Evolutionary conservation across 2,113 vertebrate species (phyloP), one percentile per base, ranked within the genome.

Genomic region (Perca flavescens): DNA sequence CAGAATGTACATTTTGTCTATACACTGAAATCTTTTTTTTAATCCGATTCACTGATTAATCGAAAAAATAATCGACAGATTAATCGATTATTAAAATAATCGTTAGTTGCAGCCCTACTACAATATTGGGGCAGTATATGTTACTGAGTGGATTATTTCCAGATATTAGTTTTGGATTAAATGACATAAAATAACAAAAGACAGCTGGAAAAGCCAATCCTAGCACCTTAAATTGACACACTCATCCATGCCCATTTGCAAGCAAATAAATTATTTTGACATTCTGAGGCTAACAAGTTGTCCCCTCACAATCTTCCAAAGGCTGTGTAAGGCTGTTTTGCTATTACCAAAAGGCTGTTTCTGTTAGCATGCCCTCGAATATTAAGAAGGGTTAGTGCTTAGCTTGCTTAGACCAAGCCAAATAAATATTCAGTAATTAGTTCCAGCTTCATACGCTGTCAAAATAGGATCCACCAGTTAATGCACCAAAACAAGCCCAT

Each of bases 341-440:
- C 80, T 46, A 69, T 82, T 21, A 71, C 67, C 63, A 85, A 77
- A 46, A 67, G 68, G 76, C 61, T 63, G 50, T 75, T 79, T 9
- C 82, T 77, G 79, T 68, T 81, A 43, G 74, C 46, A 80, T 66
- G 50, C 77, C 69, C 43, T 78, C 73, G 89, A 92, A 93, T 91
- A 90, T 90, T 82, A 92, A 93, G 87, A 79, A 79, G 64, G 74
- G 74, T 83, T 87, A 80, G 82, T 74, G 82, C 86, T 91, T 91
- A 83, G 86, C 80, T 90, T 87, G 87, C 86, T 85, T 80, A 80
- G 67, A 80, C 63, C 80, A 86, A 88, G 66, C 72, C 87, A 88
- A 94, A 92, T 95, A 95, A 93, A 94, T 92, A 93, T 92, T 79
- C 91, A 85, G 87, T 89, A 92, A 93, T 94, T 93, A 92, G 93